Evolutionary conservation across 2,113 vertebrate species (phyloP), one percentile per base, ranked within the genome.

Genomic region (Neolamprologus brichardi): DNA sequence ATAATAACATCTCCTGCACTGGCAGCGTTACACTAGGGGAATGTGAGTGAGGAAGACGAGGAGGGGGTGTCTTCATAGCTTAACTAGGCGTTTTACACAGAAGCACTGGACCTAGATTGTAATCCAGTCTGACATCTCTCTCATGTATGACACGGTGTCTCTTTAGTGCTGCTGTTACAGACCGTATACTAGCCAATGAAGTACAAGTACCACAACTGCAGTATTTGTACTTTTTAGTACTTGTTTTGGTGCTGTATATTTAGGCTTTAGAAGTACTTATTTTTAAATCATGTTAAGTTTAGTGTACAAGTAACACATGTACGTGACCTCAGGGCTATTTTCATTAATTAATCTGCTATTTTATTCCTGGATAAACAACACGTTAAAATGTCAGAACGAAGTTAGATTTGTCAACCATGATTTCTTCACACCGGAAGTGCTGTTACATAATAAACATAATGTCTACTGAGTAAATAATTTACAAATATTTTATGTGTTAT

Each of bases 101-200:
- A 87, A 88, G 84, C 88, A 87, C 83, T 72, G 79, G 46, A 91
- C 86, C 77, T 72, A 88, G 86, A 94, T 78, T 18, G 3, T 90
- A 93, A 94, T 90, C 81, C 83, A 88, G 49, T 81, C 70, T 91
- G 94, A 94, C 89, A 86, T 91, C 44, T 67, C 80, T 90, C 89
- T 93, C 93, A 86, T 93, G 91, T 91, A 83, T 91, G 89, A 89
- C 92, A 93, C 88, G n/a, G 23, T 78, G 81, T 86, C 86, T 92
- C 91, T 90, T 81, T 60, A 83, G 84, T 86, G 84, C 82, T 17
- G 7, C 56, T 70, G 41, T 84, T 84, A 64, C 8, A 44, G 46
- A 81, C 82, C 37, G 25, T 81, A 62, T n/a, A 88, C 83, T 15
- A 78, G 89, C 67, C 64, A 89, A 81, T 84, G 87, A 75, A 49